A percentile compares a stretch with the other conserved stretches of the same genome.
These are phyloP conservation scores for Synanthedon formicaeformis DNA, from an alignment of 2,888 invertebrate genomes.

Conservation along the genomic window DNA sequence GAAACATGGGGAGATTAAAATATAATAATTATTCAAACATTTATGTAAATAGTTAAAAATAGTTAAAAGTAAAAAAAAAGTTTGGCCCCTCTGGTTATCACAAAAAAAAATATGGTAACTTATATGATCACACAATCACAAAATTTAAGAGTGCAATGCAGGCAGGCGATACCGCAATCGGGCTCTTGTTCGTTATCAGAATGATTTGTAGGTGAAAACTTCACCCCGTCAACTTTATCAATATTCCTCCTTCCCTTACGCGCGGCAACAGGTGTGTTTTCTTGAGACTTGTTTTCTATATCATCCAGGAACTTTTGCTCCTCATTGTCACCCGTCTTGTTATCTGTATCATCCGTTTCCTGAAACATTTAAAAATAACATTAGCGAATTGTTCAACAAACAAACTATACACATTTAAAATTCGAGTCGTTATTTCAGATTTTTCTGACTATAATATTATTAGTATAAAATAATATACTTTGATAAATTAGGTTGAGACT, in stretches of 20 bases:
- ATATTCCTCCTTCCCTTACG: slow-evolving; percentile 22
- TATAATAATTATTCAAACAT: too few relatives aligned
- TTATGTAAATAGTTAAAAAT: too few relatives aligned
- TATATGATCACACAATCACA: slow-evolving; percentile 72
- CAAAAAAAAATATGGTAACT: slow-evolving; percentile 5
- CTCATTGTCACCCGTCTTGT: slow-evolving; percentile 18
- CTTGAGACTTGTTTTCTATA: slow-evolving; percentile 31
- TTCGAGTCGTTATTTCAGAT: too few relatives aligned
- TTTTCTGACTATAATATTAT: too few relatives aligned
- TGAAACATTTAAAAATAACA: too few relatives aligned
- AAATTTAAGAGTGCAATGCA: slow-evolving; percentile 73
- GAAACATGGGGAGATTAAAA: too few relatives aligned
- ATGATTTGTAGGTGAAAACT: slow-evolving; percentile 30
- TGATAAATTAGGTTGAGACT: too few relatives aligned
- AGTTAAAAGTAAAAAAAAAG: too few relatives aligned
- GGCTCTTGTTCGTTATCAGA: slow-evolving; percentile 57
- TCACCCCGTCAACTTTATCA: slow-evolving; percentile 54
- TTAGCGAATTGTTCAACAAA: too few relatives aligned
- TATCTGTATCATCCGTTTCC: background rate
- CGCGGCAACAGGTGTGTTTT: slow-evolving; percentile 8
- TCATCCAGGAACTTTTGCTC: slow-evolving; percentile 9
- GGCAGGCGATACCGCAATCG: slow-evolving; percentile 71
- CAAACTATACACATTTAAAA: too few relatives aligned
- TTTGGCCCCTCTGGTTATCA: too few relatives aligned
- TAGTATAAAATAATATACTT: too few relatives aligned